phyloP scores from a whole-genome alignment of 92 coral and sea anemone genomes.

The Ricordea florida region DNA sequence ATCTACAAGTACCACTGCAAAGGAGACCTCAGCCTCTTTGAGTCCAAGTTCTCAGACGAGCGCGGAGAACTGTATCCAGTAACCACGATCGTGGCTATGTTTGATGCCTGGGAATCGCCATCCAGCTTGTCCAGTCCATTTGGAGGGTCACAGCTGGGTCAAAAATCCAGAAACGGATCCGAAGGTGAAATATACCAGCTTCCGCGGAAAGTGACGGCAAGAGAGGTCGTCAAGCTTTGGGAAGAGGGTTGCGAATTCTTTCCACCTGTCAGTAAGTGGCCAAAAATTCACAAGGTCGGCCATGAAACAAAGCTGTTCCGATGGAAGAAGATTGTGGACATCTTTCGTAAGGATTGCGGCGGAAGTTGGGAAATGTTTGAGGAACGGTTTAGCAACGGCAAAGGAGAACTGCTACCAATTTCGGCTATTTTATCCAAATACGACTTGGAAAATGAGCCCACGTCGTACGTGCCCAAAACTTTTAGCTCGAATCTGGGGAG shows the following conservation, averaged over 20 bases:
- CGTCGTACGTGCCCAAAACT: constrained; percentile 56
- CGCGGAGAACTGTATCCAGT: constrained; percentile 91
- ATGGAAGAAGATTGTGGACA: constrained; percentile 98
- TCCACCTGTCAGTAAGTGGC: constrained; percentile 94
- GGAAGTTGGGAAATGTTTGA: constrained; percentile 96
- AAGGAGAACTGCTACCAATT: constrained; percentile 93
- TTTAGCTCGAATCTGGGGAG: constrained; percentile 41
- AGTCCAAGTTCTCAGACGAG: constrained; percentile 84
- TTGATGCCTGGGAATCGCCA: constrained; percentile 89
- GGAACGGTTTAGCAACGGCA: constrained; percentile 73
- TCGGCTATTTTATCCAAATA: constrained; percentile 95
- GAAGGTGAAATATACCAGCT: constrained; percentile 80
- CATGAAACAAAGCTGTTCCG: constrained; percentile 97
- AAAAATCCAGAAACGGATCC: constrained; percentile 46
- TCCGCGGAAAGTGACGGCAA: constrained; percentile 96
- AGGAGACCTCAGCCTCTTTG: constrained; percentile 81
- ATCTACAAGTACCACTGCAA: constrained; percentile 93
- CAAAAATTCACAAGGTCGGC: constrained; percentile 94
- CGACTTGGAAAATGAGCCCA: constrained; percentile 90
- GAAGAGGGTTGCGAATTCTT: constrained; percentile 95
- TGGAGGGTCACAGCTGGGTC: constrained; percentile 5
- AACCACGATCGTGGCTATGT: constrained; percentile 97
- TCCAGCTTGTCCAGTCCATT: constrained; percentile 43
- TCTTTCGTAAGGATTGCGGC: constrained; percentile 91
- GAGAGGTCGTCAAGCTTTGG: constrained; percentile 95